Conservation (phyloP, 2,797 vertebrate genomes). For the Sphenopsis melanotis region DNA sequence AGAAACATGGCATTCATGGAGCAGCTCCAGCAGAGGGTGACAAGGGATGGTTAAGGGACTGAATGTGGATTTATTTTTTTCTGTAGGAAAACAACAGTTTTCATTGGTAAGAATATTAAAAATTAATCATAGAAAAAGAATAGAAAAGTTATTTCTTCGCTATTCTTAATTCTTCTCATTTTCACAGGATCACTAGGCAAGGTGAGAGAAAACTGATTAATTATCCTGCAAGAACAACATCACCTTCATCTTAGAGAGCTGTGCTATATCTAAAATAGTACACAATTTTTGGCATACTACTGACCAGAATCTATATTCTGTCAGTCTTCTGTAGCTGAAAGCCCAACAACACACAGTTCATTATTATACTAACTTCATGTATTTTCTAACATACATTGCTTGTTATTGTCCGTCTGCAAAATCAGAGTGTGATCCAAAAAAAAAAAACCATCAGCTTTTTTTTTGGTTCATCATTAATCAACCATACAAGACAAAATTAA, state of each 20-base stretch:
- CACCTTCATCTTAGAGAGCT: neutral
- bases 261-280: neutral
- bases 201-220: neutral
- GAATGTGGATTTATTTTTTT: neutral
- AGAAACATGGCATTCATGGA: neutral
- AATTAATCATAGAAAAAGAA: neutral
- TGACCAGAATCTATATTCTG: neutral
- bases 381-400: neutral
- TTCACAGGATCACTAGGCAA: neutral
- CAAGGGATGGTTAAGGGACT: neutral
- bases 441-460: neutral
- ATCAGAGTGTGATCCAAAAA: neutral
- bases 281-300: neutral
- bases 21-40: fast-evolving
- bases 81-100: neutral
- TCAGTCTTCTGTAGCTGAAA: neutral
- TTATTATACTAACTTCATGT: neutral
- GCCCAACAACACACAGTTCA: neutral
- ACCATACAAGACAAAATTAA: neutral
- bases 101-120: neutral
- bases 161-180: neutral
- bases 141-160: neutral
- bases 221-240: neutral
- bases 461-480: neutral
- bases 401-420: neutral